phyloP scores from a whole-genome alignment of 1,140 invertebrate species.

The Drosophila nikananu region DNA sequence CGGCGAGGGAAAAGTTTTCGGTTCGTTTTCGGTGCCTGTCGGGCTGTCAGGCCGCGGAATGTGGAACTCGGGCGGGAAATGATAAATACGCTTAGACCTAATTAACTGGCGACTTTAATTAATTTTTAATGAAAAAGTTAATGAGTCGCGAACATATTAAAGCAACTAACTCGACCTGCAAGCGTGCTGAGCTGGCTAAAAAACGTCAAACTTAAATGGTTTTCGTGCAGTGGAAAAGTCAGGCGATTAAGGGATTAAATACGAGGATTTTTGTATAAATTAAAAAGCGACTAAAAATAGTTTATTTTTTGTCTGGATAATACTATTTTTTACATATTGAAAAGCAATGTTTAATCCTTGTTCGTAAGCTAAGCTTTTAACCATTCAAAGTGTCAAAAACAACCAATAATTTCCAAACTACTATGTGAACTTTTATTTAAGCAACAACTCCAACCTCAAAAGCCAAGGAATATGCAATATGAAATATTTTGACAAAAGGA shows the following conservation, averaged over 20 bases:
- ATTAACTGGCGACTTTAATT: slow-evolving; percentile 84
- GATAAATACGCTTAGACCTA: slow-evolving; percentile 84
- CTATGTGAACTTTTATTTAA: background rate
- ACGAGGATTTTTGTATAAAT: background rate
- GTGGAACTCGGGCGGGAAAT: slow-evolving; percentile 72
- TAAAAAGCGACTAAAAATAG: background rate
- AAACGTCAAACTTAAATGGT: slow-evolving; percentile 4
- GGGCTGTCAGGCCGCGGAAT: slow-evolving; percentile 65
- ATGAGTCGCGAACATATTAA: slow-evolving; percentile 78
- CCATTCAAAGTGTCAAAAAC: background rate
- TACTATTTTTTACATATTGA: no score
- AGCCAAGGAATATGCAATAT: slow-evolving; percentile 21
- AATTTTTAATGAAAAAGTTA: slow-evolving; percentile 84
- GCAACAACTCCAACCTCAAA: background rate
- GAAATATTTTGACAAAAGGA: slow-evolving; percentile 40
- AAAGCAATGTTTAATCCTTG: background rate
- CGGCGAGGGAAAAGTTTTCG: slow-evolving; percentile 69
- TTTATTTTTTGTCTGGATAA: no score
- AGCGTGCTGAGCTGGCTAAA: background rate
- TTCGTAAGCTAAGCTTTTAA: background rate
- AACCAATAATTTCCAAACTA: background rate
- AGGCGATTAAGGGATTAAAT: background rate
- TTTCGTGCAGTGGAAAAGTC: slow-evolving; percentile 1
- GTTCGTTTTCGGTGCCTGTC: slow-evolving; percentile 48
- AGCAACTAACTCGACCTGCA: slow-evolving; percentile 56